Evolutionary conservation across 2,797 vertebrate species (phyloP), one percentile per base, ranked within the genome.

Genomic region (Pteronotus mesoamericanus): DNA sequence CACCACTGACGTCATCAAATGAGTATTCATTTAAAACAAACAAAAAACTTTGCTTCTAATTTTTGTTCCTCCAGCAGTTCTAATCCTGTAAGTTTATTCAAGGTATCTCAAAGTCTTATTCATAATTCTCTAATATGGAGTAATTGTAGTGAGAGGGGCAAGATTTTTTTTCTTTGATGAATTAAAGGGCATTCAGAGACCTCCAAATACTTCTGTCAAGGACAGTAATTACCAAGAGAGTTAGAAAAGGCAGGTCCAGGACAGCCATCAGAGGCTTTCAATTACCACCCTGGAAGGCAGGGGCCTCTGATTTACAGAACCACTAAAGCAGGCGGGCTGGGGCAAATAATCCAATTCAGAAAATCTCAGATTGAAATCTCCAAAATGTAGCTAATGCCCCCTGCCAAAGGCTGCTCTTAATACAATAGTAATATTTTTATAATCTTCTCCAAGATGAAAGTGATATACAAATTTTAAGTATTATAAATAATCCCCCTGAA

Each of bases 401-500:
- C 48, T 84, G 68, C 74, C 66, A 87, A 89, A 89, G 26, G 89
- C n/a, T 71, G 74, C 19, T 86, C 71, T 68, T 82, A 86, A 34
- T 61, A 94, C 55, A 71, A 68, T 0, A 85, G 48, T 74, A 96
- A 69, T 95, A 61, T 94, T 96, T 85, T 75, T 84, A 84, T 69
- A 94, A 93, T 94, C 42, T 86, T 83, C 42, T 89, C n/a, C 34
- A 84, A 93, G 88, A 93, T 89, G 51, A 94, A 93, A 86, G 89
- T 48, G 19, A 85, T 24, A 88, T 2, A 96, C 32, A 91, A 92
- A 94, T 92, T 93, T 96, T 89, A 83, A 86, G 46, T 82, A 89
- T 95, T 91, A 82, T 53, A 95, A 96, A 72, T 93, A 95, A 96
- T 95, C 74, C 53, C 83, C 37, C 57, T 84, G 48, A 91, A 95